Conservation (phyloP, 2,888 invertebrate species). For the Apamea sordens region DNA sequence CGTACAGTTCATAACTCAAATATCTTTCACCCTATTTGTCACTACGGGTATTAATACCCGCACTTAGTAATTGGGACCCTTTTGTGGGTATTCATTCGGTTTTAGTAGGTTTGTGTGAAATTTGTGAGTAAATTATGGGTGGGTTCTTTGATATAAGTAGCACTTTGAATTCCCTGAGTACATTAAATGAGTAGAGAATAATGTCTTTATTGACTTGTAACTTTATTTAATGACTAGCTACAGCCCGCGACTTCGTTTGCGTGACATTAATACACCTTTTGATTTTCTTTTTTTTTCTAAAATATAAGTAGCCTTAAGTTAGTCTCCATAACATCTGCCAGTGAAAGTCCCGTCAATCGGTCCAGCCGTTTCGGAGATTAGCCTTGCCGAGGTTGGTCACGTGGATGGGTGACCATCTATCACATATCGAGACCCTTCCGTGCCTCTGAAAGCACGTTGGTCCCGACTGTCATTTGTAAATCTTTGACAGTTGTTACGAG, state of each 20-base stretch:
- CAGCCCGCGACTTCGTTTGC: neutral
- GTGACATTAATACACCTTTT: too few relatives aligned
- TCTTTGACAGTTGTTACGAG: neutral
- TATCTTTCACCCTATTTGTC: constrained; percentile 57
- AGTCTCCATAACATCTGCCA: too few relatives aligned
- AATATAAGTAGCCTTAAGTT: too few relatives aligned
- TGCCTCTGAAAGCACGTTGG: neutral
- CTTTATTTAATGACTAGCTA: neutral
- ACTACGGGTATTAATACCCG: constrained; percentile 34
- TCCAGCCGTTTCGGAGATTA: neutral
- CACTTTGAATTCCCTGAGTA: neutral
- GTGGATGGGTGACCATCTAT: neutral
- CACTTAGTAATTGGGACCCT: constrained; percentile 48
- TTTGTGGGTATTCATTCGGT: constrained; percentile 39
- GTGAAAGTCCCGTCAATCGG: neutral
- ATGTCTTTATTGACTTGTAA: neutral
- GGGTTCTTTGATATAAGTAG: neutral
- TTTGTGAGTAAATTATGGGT: constrained; percentile 7
- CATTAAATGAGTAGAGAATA: neutral
- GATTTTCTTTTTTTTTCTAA: too few relatives aligned
- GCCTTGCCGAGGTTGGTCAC: neutral
- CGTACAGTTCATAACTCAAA: constrained; percentile 54
- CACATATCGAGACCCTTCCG: neutral
- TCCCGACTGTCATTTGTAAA: too few relatives aligned
- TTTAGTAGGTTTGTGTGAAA: constrained; percentile 28